A percentile compares a stretch with the other conserved stretches of the same genome.
Conservation (phyloP, 2,113 vertebrate genomes). For the Rhizomys pruinosus region DNA sequence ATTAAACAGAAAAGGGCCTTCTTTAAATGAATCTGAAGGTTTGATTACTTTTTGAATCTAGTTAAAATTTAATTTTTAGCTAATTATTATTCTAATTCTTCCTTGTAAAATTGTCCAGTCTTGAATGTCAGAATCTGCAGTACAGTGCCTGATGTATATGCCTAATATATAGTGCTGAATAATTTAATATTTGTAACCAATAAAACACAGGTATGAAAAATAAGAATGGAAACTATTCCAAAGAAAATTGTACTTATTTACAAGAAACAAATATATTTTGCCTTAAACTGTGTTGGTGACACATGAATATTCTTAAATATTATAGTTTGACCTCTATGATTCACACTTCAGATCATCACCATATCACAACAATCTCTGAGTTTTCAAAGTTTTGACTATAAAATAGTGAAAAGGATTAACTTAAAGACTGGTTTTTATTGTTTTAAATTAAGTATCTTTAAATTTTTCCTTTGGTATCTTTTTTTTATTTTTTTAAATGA, state of each 20-base stretch:
- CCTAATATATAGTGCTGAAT: background rate
- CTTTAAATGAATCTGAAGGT: slow-evolving; percentile 72
- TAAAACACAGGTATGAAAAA: background rate
- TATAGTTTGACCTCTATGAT: background rate
- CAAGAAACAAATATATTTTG: slow-evolving; percentile 34
- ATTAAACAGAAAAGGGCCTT: slow-evolving; percentile 74
- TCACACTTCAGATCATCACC: background rate
- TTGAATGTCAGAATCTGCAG: slow-evolving; percentile 61
- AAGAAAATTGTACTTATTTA: background rate
- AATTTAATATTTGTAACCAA: slow-evolving; percentile 5
- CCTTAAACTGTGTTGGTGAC: background rate
- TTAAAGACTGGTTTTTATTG: background rate
- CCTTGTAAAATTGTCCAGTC: slow-evolving; percentile 46
- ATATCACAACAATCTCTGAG: background rate
- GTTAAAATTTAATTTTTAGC: slow-evolving; percentile 75
- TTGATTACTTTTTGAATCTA: slow-evolving; percentile 80
- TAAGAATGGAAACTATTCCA: background rate
- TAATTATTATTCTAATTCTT: slow-evolving; percentile 67
- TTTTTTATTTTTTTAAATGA: too few species aligned
- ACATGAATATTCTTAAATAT: background rate
- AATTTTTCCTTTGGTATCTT: background rate
- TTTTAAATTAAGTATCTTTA: background rate
- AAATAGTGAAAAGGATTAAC: background rate
- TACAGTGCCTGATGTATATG: background rate
- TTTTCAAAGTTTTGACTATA: background rate